Conservation (phyloP, 2,797 vertebrate genomes). For the Pseudomugil gertrudae region DNA sequence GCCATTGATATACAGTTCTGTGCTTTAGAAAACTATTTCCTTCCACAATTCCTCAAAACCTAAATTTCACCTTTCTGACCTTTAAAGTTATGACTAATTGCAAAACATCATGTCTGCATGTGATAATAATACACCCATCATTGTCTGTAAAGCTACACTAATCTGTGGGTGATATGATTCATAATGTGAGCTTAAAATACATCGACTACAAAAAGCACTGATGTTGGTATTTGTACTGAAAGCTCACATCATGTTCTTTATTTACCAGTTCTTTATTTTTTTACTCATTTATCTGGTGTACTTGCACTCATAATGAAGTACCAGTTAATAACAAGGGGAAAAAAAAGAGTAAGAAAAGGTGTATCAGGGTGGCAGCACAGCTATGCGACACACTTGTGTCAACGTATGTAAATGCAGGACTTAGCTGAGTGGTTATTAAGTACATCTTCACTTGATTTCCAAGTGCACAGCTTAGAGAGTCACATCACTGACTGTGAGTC, state of each 20-base stretch:
- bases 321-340: conserved; percentile 18
- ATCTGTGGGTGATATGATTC: conserved; percentile 26
- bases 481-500: conserved; percentile 47
- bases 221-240: background rate
- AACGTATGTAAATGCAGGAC: conserved; percentile 11
- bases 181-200: conserved; percentile 28
- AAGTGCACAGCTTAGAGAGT: conserved; percentile 29
- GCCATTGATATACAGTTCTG: background rate
- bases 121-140: conserved; percentile 7
- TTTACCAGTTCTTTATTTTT: conserved; percentile 11
- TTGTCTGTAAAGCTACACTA: conserved; percentile 1
- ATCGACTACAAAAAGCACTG: conserved; percentile 8
- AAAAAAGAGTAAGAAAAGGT: conserved; percentile 1
- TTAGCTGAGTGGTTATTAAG: conserved; percentile 14
- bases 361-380: conserved; percentile 16
- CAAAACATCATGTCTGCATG: conserved; percentile 5
- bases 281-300: conserved; percentile 35
- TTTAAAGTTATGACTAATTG: background rate
- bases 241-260: background rate
- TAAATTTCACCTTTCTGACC: background rate
- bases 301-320: conserved; percentile 33
- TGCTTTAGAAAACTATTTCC: background rate
- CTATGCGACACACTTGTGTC: conserved; percentile 22
- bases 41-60: background rate
- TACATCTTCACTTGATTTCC: conserved; percentile 42